phyloP scores from a whole-genome alignment of 2,888 invertebrate genomes.

The Alloplasta piceator region DNA sequence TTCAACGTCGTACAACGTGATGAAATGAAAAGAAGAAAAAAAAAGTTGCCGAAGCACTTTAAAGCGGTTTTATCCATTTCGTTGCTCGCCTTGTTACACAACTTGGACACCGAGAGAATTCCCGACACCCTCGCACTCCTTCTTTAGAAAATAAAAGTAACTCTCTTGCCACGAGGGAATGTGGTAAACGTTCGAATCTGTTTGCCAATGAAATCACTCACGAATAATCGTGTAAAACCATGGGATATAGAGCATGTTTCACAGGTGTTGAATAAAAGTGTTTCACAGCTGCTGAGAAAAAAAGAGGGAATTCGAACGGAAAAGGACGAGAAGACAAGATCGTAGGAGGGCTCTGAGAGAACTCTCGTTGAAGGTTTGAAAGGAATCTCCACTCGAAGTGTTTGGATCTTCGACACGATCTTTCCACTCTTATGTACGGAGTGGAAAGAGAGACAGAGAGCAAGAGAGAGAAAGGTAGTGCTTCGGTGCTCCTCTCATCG shows the following conservation, averaged over 20 bases:
- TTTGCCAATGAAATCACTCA: constrained; percentile 23
- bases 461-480: constrained; percentile 4
- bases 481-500: constrained; percentile 41
- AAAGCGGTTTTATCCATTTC: constrained; percentile 7
- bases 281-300: constrained; percentile 7
- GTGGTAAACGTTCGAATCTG: constrained; percentile 9
- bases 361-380: constrained; percentile 34
- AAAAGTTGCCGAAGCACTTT: background rate
- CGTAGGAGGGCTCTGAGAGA: constrained; percentile 23
- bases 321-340: constrained; percentile 28
- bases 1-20: background rate
- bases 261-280: constrained; percentile 50
- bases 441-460: constrained; percentile 10
- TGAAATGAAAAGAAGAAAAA: background rate
- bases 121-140: constrained; percentile 2
- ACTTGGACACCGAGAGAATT: background rate
- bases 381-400: constrained; percentile 39
- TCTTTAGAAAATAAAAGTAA: constrained; percentile 2
- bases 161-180: background rate
- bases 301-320: constrained; percentile 1
- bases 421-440: constrained; percentile 8
- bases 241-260: background rate
- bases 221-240: background rate
- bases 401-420: constrained; percentile 58
- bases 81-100: background rate